Evolutionary conservation across 2,888 invertebrate species (phyloP), one percentile per base, ranked within the genome.

Genomic region (Heliconius ismenius): DNA sequence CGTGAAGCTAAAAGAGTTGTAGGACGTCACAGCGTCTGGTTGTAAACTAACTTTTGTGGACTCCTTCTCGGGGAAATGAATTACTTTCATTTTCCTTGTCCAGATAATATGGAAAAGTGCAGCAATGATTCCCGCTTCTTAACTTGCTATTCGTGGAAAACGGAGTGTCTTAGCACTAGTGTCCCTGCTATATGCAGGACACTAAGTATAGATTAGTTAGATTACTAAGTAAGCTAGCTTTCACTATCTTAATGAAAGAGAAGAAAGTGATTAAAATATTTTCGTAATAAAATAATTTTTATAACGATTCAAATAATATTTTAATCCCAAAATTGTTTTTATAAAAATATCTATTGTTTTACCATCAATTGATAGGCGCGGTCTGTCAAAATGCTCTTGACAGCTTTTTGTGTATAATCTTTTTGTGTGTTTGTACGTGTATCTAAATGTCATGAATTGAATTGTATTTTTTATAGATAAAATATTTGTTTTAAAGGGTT

Each of bases 301-400:
- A 18, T 2, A 32, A 64, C 21, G 32, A 18, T 10, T 32, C 32
- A 28, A 7, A 18, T 6, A 18, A 9, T 64, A 28, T 64, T 28
- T 1, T 26, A 18, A 64, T 28, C 26, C 3, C 9, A n/a, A 11
- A 9, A 13, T 39, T 36, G n/a, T 13, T 39, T 65, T n/a, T 39
- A 24, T 26, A 39, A 13, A n/a, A 65, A 62, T 62, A 62, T 28
- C 62, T 0, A 62, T 28, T 62, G 62, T 73, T 73, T 73, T 49
- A 64, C 4, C 60, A 24, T 39, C 24, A 43, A 54, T 73, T 32
- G 58, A 75, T 54, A 32, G 68, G 73, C n/a, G 63, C 21, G 49
- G n/a, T 54, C 24, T 73, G 64, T 73, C 64, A 60, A 58, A 63
- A 69, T 76, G 77, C 70, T 67, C 60, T 49, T 79, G 75, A 77